Percentiles rank a stretch among this genome's conserved stretches.
Conservation (phyloP, 2,888 invertebrate genomes). For the Eristalinus aeneus region DNA sequence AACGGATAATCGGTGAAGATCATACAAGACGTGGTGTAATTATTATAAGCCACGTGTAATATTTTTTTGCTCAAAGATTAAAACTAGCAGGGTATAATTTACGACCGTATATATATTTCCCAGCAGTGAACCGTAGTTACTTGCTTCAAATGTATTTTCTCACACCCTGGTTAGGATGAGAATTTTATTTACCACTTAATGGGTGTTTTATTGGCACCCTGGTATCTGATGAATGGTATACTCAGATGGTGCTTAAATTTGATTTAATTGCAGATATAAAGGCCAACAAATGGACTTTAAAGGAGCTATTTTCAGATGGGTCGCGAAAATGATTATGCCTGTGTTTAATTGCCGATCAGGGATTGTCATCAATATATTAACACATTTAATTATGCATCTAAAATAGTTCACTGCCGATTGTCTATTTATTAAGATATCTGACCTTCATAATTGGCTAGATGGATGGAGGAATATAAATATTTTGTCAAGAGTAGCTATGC, state of each 20-base stretch:
- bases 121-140: not conserved
- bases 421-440: not conserved
- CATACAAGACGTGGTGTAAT: not conserved
- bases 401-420: not conserved
- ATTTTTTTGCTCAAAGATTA: not conserved
- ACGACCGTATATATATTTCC: not conserved
- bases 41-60: not conserved
- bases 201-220: not conserved
- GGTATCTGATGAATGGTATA: not conserved
- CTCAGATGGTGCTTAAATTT: not conserved
- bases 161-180: not conserved
- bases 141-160: not conserved
- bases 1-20: not conserved
- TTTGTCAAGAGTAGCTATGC: not conserved
- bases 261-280: not conserved
- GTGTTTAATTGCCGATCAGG: not conserved
- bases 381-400: not conserved
- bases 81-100: too few species aligned
- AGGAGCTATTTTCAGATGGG: not conserved
- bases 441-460: not conserved
- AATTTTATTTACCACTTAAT: not conserved
- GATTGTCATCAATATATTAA: not conserved
- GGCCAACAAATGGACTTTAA: not conserved
- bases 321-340: not conserved
- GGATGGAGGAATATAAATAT: not conserved